A percentile compares a stretch with the other conserved stretches of the same genome.
Conservation (phyloP, 2,888 invertebrate species). For the Trilocha varians region DNA sequence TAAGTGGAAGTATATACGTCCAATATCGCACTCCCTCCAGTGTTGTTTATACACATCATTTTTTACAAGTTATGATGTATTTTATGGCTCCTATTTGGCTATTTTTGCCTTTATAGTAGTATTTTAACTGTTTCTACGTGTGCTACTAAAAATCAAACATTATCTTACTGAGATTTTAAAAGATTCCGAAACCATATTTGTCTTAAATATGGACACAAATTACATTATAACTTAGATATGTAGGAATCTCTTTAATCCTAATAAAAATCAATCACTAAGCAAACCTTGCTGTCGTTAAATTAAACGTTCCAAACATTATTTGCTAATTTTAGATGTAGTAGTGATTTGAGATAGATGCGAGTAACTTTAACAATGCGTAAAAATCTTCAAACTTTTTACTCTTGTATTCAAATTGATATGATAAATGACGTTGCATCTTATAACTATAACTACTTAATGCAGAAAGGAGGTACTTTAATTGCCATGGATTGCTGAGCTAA, state of each 20-base stretch:
- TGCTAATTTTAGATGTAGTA: too few species aligned
- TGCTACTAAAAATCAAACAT: conserved; percentile 8
- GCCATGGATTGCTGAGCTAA: not conserved
- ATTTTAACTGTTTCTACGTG: not conserved
- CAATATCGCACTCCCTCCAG: conserved; percentile 73
- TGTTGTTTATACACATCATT: conserved; percentile 64
- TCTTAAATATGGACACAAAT: too few species aligned
- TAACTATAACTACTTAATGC: not conserved
- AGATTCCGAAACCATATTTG: too few species aligned
- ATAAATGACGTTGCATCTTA: not conserved
- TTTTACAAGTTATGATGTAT: conserved; percentile 59
- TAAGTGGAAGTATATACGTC: conserved; percentile 55
- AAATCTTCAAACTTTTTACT: too few species aligned
- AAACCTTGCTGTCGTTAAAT: too few species aligned
- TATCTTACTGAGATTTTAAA: not conserved
- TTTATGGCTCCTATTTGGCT: conserved; percentile 47
- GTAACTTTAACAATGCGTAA: too few species aligned
- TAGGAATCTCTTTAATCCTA: too few species aligned
- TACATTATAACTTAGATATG: too few species aligned
- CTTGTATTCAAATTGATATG: too few species aligned
- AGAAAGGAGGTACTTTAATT: not conserved
- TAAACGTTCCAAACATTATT: too few species aligned
- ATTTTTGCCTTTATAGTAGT: conserved; percentile 29
- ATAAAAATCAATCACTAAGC: too few species aligned
- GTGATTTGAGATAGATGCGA: too few species aligned